These are phyloP conservation scores for Nemurella pictetii DNA, from an alignment of 2,888 invertebrate species.

Conservation along the genomic window DNA sequence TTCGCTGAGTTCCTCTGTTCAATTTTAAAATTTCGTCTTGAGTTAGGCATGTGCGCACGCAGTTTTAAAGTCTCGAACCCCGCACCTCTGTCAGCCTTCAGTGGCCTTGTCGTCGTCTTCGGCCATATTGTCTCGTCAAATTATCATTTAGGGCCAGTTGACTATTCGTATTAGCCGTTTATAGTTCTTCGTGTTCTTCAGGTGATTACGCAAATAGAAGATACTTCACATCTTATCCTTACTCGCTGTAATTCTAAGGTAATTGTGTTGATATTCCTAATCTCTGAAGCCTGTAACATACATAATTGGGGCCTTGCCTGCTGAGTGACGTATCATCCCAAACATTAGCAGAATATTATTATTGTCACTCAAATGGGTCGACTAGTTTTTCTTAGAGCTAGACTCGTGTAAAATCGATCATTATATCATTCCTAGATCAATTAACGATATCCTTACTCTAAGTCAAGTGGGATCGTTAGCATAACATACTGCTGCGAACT, in stretches of 20 bases:
- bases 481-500: neutral
- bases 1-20: neutral
- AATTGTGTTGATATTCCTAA: neutral
- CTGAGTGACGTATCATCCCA: neutral
- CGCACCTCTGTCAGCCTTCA: neutral
- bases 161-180: neutral
- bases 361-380: neutral
- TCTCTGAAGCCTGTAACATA: neutral
- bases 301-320: neutral
- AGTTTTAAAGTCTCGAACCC: neutral
- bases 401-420: neutral
- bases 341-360: neutral
- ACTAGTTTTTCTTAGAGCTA: neutral
- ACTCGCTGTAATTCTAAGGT: neutral
- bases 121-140: neutral
- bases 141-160: neutral
- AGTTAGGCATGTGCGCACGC: neutral
- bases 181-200: neutral
- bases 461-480: neutral
- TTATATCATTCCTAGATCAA: neutral
- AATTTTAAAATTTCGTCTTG: neutral
- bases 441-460: too few relatives aligned
- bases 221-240: neutral
- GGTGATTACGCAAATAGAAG: neutral
- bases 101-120: neutral